Evolutionary conservation across 2,113 vertebrate genomes (phyloP), one percentile per base, ranked within the genome.

Genomic region (Puntigrus tetrazona): DNA sequence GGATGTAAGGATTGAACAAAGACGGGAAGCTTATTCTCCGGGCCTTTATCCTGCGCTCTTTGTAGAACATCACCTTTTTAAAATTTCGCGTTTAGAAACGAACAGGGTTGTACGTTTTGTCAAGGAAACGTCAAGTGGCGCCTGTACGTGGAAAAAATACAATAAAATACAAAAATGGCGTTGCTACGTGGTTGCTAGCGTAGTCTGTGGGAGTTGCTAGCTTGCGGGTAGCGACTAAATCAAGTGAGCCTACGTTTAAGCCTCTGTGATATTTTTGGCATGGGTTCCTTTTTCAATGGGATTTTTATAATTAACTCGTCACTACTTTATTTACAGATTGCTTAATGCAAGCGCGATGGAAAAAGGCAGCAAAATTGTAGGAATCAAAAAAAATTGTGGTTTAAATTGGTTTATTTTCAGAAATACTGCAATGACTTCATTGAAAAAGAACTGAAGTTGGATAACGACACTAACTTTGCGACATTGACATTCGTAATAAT

Each of bases 11-110:
- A 75, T 29, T 81, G 55, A 63, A 79, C 84, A 74, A 55, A 77
- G 74, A 83, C 74, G 73, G 61, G 47, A 87, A 85, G 74, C 6
- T 25, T 38, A 79, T 83, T 77, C 41, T 65, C 13, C 7, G 20
- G 4, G 18, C 29, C 18, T 38, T 57, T 57, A 57, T 78, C 50
- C 22, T 38, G 20, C 8, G 9, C 65, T 38, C 34, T 69, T 78
- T 75, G 14, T 29, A 50, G 27, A n/a, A 45, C n/a, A 25, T 36
- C 3, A 27, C n/a, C 34, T 75, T 50, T 75, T 70, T 20, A 20
- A 41, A 13, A 41, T 69, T 38, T 69, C 8, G 20, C 20, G 11
- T 13, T 6, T 74, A 45, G 72, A 74, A 27, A 45, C 11, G 3
- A 47, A 27, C 14, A 47, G 14, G 29, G 45, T 10, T 69, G 20